Percentiles rank a stretch among this genome's conserved stretches.
Conservation (phyloP, 2,113 vertebrate genomes). For the rabbit (Oryctolagus cuniculus) region DNA sequence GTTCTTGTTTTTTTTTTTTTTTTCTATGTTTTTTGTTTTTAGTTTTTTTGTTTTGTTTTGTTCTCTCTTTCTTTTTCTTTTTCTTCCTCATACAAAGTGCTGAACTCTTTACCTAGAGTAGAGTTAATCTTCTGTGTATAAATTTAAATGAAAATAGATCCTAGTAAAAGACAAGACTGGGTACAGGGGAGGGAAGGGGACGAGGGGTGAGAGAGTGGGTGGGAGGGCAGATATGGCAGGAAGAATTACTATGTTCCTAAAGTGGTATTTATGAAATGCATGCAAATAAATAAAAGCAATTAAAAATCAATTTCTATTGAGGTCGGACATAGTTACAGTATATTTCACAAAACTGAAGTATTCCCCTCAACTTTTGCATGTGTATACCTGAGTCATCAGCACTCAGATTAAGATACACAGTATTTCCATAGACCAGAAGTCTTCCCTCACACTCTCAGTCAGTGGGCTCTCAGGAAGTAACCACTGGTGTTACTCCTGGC, state of each 20-base stretch:
- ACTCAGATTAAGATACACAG: not conserved
- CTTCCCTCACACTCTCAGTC: not conserved
- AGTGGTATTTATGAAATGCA: too few relatives aligned
- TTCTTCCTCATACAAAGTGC: not conserved
- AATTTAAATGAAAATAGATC: too few relatives aligned
- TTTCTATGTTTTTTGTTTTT: not conserved
- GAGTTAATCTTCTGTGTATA: too few relatives aligned
- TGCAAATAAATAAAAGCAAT: too few relatives aligned
- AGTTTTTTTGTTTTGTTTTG: not conserved
- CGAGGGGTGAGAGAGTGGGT: too few relatives aligned
- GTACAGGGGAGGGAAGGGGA: too few relatives aligned
- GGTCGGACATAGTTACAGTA: not conserved
- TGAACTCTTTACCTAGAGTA: too few relatives aligned
- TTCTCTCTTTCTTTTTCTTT: not conserved
- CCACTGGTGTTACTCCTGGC: not conserved
- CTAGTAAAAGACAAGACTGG: too few relatives aligned
- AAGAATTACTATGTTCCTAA: too few relatives aligned
- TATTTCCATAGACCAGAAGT: not conserved
- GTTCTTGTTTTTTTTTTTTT: not conserved
- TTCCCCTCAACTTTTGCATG: not conserved
- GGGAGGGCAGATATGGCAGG: too few relatives aligned
- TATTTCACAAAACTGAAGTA: not conserved
- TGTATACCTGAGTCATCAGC: not conserved
- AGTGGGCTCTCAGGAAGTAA: not conserved
- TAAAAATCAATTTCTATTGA: constrained; percentile 18